Conservation (phyloP, 1,140 invertebrate genomes). For the Drosophila pectinifera region DNA sequence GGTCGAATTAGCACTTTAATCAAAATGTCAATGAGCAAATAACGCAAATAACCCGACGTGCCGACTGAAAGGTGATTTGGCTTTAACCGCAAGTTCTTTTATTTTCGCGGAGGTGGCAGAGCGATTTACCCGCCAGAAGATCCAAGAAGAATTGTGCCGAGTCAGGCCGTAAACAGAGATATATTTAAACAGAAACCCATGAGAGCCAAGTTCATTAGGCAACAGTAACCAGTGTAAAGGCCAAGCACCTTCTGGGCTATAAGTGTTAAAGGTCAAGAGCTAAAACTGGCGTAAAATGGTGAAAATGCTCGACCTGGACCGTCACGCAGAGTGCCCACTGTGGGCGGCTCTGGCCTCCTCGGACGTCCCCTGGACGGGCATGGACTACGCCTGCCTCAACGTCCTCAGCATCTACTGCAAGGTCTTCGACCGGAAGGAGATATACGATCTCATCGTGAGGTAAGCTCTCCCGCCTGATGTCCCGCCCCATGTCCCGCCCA, state of each 20-base stretch:
- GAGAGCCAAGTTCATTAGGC: constrained; percentile 53
- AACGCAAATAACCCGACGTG: constrained; percentile 59
- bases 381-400: constrained; percentile 91
- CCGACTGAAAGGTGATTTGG: constrained; percentile 56
- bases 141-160: constrained; percentile 50
- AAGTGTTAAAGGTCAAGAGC: constrained; percentile 38
- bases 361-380: constrained; percentile 90
- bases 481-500: no score
- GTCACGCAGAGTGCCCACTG: constrained; percentile 86
- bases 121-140: constrained; percentile 30
- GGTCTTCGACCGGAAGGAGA: constrained; percentile 92
- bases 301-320: constrained; percentile 87
- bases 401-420: constrained; percentile 93
- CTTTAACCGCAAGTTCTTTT: constrained; percentile 41
- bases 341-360: constrained; percentile 86
- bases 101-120: constrained; percentile 39
- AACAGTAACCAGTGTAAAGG: constrained; percentile 19
- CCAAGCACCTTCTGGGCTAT: constrained; percentile 11
- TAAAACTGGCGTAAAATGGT: constrained; percentile 74
- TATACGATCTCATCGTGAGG: constrained; percentile 92
- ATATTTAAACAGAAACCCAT: constrained; percentile 31
- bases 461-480: constrained; percentile 84
- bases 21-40: constrained; percentile 83
- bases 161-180: constrained; percentile 52
- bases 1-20: constrained; percentile 74